Percentiles rank a stretch among this genome's conserved stretches.
These are phyloP conservation scores for Trididemnum nubilum DNA, from an alignment of 23 tunicate species.

Conservation along the genomic window DNA sequence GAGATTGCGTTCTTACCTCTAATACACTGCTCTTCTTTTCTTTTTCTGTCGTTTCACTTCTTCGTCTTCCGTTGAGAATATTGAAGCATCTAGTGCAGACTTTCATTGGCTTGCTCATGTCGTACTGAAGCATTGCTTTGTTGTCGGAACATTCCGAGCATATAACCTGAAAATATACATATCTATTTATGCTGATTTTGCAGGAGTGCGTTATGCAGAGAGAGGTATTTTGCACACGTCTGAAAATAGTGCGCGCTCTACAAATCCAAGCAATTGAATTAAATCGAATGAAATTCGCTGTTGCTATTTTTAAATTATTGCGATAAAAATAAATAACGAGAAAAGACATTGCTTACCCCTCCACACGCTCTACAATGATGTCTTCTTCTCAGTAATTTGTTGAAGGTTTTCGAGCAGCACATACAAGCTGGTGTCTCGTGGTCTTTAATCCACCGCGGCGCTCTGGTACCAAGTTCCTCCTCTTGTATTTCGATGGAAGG, in stretches of 20 bases:
- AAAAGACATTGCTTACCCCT: constrained; percentile 60
- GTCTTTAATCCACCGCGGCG: constrained; percentile 97
- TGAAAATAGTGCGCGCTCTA: too few species aligned
- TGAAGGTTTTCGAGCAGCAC: constrained; percentile 83
- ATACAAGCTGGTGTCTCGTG: constrained; percentile 92
- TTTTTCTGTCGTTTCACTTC: constrained; percentile 35
- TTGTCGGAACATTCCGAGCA: constrained; percentile 89
- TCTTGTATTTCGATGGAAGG: constrained; percentile 47
- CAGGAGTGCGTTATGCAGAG: too few species aligned
- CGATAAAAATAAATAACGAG: too few species aligned
- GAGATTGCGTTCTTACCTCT: constrained; percentile 44
- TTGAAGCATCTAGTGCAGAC: constrained; percentile 78
- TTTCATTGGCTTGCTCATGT: constrained; percentile 55
- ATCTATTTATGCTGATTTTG: background rate
- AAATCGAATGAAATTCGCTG: too few species aligned
- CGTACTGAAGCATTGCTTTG: constrained; percentile 70
- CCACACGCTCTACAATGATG: constrained; percentile 99
- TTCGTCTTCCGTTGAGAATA: constrained; percentile 53
- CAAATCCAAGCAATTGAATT: too few species aligned
- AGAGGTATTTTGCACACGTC: too few species aligned
- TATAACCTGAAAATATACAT: constrained; percentile 65
- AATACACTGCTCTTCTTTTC: constrained; percentile 86
- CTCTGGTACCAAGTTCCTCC: constrained; percentile 75
- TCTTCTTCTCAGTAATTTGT: constrained; percentile 70
- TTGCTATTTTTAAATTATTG: too few species aligned